phyloP scores from a whole-genome alignment of 1,140 invertebrate species.

The Arion vulgaris region DNA sequence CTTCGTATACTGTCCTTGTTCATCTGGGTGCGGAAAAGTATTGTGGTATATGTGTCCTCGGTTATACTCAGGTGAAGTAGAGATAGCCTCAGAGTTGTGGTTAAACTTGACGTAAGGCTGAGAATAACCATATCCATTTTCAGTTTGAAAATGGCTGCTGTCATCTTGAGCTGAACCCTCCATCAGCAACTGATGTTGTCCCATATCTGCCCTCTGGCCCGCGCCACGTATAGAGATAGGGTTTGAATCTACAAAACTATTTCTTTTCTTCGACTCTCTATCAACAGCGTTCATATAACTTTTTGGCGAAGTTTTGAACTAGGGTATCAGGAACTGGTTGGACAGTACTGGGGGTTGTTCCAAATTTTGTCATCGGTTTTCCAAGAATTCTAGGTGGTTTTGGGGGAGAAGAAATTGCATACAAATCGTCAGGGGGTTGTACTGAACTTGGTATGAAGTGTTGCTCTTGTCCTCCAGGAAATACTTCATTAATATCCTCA shows the following conservation, averaged over 20 bases:
- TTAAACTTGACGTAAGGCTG: constrained; percentile 1
- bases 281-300: constrained; percentile 30
- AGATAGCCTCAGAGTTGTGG: neutral
- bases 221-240: too few relatives aligned
- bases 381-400: constrained; percentile 10
- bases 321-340: neutral
- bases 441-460: neutral
- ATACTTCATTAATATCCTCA: constrained; percentile 7
- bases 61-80: neutral
- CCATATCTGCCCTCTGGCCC: neutral
- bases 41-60: neutral
- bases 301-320: constrained; percentile 7
- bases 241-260: neutral
- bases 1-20: neutral
- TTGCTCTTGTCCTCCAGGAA: neutral
- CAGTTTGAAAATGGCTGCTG: neutral
- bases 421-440: neutral
- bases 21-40: neutral
- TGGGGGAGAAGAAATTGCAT: neutral
- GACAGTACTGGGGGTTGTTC: neutral
- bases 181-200: neutral
- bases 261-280: neutral
- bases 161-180: constrained; percentile 8
- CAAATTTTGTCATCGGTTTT: neutral
- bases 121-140: neutral